These are phyloP conservation scores for Schrankia costaestrigalis DNA, from an alignment of 2,888 invertebrate species.

Conservation along the genomic window DNA sequence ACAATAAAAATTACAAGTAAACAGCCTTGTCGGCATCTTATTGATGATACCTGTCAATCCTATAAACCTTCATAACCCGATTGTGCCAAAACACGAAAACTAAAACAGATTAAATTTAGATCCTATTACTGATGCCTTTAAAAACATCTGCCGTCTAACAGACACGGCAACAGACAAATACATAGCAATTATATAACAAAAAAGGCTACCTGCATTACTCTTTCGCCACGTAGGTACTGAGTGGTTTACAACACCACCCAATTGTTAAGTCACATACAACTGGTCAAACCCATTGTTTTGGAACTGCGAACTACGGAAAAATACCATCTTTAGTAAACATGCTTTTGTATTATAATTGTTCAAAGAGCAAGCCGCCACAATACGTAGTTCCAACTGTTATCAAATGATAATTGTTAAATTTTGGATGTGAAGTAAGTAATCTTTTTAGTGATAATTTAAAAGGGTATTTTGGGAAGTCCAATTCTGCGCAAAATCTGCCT, in stretches of 20 bases:
- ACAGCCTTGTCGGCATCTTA: no score
- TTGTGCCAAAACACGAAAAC: no score
- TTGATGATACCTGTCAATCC: no score
- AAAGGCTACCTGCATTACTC: slow-evolving; percentile 43
- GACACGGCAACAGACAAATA: background rate
- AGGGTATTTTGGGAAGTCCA: no score
- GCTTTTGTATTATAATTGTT: slow-evolving; percentile 42
- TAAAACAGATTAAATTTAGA: no score
- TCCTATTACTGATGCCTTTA: no score
- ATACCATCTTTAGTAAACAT: slow-evolving; percentile 40
- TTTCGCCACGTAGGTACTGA: slow-evolving; percentile 12
- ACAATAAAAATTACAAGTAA: no score
- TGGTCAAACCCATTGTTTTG: slow-evolving; percentile 52
- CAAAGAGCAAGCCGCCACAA: slow-evolving; percentile 54
- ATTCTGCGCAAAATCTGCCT: no score
- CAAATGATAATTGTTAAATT: slow-evolving; percentile 56
- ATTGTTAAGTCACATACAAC: slow-evolving; percentile 35
- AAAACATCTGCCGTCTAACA: background rate
- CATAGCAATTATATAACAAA: slow-evolving; percentile 5
- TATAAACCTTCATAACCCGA: no score
- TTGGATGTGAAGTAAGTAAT: slow-evolving; percentile 37
- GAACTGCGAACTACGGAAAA: slow-evolving; percentile 46
- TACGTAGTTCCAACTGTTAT: slow-evolving; percentile 37
- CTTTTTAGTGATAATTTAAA: slow-evolving; percentile 18
- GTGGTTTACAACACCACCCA: slow-evolving; percentile 25